Evolutionary conservation across 2,888 invertebrate species (phyloP).

Genomic region (Eupithecia abbreviata): DNA sequence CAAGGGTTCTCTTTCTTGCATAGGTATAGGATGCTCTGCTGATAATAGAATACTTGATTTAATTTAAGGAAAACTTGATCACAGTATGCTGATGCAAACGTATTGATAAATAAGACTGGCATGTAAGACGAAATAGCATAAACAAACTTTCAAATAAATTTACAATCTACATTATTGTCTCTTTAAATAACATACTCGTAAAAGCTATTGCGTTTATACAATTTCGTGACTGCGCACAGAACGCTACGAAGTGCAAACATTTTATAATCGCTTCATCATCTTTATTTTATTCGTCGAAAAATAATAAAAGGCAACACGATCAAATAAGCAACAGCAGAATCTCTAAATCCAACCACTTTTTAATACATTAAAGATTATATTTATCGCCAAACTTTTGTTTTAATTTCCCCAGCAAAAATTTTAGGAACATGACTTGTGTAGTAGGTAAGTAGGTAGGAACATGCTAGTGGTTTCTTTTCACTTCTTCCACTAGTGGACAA

Average conservation of each 20-base stretch:
- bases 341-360: background rate
- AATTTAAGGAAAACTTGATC: background rate
- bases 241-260: conserved; percentile 13
- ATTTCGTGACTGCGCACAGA: conserved; percentile 26
- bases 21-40: background rate
- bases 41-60: background rate
- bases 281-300: background rate
- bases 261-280: background rate
- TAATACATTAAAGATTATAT: no score
- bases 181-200: conserved; percentile 11
- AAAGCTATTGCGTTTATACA: conserved; percentile 23
- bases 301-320: background rate
- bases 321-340: background rate
- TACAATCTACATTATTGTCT: background rate
- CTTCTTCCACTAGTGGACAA: no score
- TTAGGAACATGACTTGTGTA: no score
- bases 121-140: background rate
- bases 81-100: background rate
- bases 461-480: no score
- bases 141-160: background rate
- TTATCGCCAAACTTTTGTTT: no score
- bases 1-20: conserved; percentile 22
- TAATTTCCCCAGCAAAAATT: no score
- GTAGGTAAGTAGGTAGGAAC: no score
- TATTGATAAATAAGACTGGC: background rate